Evolutionary conservation across 2,113 vertebrate species (phyloP), one percentile per base, ranked within the genome.

Genomic region (Engraulis encrasicolus): DNA sequence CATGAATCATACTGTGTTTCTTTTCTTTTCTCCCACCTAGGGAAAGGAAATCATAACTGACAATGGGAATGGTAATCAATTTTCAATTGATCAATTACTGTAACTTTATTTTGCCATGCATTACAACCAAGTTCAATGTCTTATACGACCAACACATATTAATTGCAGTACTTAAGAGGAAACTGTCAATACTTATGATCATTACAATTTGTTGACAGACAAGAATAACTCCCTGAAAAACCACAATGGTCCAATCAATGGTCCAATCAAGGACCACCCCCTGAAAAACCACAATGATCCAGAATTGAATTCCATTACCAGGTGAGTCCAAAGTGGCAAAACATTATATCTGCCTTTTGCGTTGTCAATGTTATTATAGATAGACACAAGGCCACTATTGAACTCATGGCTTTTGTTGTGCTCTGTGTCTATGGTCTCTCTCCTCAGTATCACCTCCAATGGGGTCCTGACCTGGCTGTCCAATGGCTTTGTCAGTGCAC

Each of bases 401-500:
- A 45, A 45, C 3, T 66, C 34, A 45, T 7, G 6, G 50, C 2
- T 18, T 6, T n/a, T n/a, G 14, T 71, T 11, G n/a, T 54, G 0
- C 45, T n/a, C 12, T 45, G 14, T 71, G 12, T 52, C 36, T 58
- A 9, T 45, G 17, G 50, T 1, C 52, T 34, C 23, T 86, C 45
- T 80, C 36, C 36, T 71, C 74, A 0, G 91, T 48, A 93, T 92
- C 87, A 61, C 14, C n/a, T 93, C 92, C 85, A 54, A 80, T 52
- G 93, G 95, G 18, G 89, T 95, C 7, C 80, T 95, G 36, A 93
- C 91, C 80, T 95, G 95, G 95, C 74, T 95, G 80, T 94, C 95
- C 0, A 94, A 94, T 31, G 92, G 94, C 4, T 94, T 96, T 0
- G 85, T 87, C 52, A 94, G 86, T 6, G 20, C 92, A 0, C 87